These are phyloP conservation scores for Malachius bipustulatus DNA, from an alignment of 2,888 invertebrate genomes.

Conservation along the genomic window DNA sequence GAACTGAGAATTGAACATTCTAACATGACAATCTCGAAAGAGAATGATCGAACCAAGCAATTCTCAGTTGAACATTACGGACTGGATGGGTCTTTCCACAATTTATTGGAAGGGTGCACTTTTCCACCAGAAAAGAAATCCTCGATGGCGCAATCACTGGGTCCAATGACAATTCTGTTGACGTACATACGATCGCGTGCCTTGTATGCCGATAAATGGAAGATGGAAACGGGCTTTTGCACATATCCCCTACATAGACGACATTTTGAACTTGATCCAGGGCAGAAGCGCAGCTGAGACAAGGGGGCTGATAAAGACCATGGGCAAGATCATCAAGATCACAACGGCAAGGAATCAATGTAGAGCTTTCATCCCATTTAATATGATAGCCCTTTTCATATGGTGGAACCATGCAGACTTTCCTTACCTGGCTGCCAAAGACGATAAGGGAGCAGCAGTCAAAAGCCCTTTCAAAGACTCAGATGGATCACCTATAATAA, in stretches of 20 bases:
- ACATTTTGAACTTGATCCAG: conserved; percentile 14
- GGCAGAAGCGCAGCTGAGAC: conserved; percentile 10
- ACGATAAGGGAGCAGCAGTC: too few species aligned
- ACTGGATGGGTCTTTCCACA: conserved; percentile 15
- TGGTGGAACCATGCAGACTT: too few species aligned
- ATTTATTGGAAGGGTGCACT: too few species aligned
- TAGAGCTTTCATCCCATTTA: conserved; percentile 13
- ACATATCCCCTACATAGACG: conserved; percentile 18
- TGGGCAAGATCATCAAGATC: conserved; percentile 14
- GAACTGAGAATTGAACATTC: conserved; percentile 16
- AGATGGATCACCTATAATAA: too few species aligned
- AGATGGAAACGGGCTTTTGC: conserved; percentile 17
- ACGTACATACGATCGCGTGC: conserved; percentile 13
- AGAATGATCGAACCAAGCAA: conserved; percentile 8
- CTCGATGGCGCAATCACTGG: conserved; percentile 20
- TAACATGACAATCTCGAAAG: conserved; percentile 15
- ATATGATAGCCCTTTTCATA: too few species aligned
- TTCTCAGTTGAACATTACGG: too few species aligned
- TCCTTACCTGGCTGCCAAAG: too few species aligned
- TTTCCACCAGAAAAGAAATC: too few species aligned
- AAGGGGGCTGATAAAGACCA: conserved; percentile 2
- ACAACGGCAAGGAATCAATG: conserved; percentile 13
- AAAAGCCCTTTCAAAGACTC: too few species aligned
- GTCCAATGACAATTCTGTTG: conserved; percentile 19
- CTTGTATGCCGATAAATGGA: conserved; percentile 19